Base-by-base conservation (phyloP, 1,140 invertebrate species). In the Bombus consobrinus region DNA sequence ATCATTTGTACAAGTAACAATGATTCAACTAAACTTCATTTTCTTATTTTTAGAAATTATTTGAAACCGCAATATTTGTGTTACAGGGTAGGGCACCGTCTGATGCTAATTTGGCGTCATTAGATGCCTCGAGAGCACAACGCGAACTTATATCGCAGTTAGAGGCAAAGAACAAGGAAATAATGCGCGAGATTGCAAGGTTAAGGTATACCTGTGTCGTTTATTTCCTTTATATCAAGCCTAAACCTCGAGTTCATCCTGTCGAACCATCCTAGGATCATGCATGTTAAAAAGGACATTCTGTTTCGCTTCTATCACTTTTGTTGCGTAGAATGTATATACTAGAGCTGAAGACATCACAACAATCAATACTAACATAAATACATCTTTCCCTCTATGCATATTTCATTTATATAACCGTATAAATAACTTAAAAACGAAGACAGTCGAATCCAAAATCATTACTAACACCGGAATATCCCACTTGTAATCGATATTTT, bases 151-250 rank as follows among this genome's bases (percentile, higher is more conserved):
- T 99, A 93, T 97, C 97, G 73, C 98, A 99, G 91, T 96, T 99
- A 69, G 99, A 99, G 94, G 97, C 98, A 72, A 99, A 99, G 96
- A 99, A 99, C 95, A 97, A 98, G 94, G 98, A 99, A 96, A 99
- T 99, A 87, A 99, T 99, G 98, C 96, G 97, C 89, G 99, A 99
- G 96, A 99, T 99, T 90, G 97, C 98, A 90, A 96, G 98, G 93
- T 96, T 99, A 94, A 97, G 98, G 97, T 97, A 96, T 94, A 94
- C 94, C 93, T 93, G 93, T 95, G 93, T 95, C 94, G 93, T 95
- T 95, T 95, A 91, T 93, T 93, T 94, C 94, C 94, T 94, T 93
- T 92, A 93, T 93, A 94, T 94, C 93, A 89, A 93, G 91, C 94
- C 93, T 92, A 87, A 89, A 94, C 93, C 93, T 93, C 91, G 86